phyloP scores from a whole-genome alignment of 2,797 vertebrate species.

The Petrocephalus sullivani region DNA sequence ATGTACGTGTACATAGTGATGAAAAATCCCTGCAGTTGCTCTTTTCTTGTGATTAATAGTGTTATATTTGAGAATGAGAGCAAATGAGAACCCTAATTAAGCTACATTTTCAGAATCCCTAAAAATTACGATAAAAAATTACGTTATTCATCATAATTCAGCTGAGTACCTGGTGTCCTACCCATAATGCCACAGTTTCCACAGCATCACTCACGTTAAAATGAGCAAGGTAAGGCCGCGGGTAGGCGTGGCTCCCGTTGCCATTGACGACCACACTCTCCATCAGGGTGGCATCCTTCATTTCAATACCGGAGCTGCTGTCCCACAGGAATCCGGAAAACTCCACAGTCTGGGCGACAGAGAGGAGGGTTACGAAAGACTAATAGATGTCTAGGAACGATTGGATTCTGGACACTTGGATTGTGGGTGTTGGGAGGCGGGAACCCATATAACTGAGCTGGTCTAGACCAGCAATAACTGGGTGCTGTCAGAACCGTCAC shows the following conservation, averaged over 20 bases:
- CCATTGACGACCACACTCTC: conserved; percentile 68
- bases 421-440: background rate
- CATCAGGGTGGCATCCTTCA: conserved; percentile 64
- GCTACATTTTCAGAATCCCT: background rate
- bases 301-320: conserved; percentile 70
- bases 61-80: background rate
- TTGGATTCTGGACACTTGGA: background rate
- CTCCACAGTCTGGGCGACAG: conserved; percentile 58
- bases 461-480: background rate
- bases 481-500: background rate
- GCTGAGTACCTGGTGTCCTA: background rate
- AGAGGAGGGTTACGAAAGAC: background rate
- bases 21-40: background rate
- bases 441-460: background rate
- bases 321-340: conserved; percentile 91
- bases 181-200: background rate
- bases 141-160: background rate
- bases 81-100: background rate
- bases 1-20: too few relatives aligned
- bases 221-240: conserved; percentile 68
- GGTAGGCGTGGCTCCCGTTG: conserved; percentile 60
- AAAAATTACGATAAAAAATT: background rate
- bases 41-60: background rate
- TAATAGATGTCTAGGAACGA: background rate
- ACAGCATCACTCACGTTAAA: conserved; percentile 67